Evolutionary conservation across 1,140 invertebrate species (phyloP), one percentile per base, ranked within the genome.

Genomic region (Psix sp.): DNA sequence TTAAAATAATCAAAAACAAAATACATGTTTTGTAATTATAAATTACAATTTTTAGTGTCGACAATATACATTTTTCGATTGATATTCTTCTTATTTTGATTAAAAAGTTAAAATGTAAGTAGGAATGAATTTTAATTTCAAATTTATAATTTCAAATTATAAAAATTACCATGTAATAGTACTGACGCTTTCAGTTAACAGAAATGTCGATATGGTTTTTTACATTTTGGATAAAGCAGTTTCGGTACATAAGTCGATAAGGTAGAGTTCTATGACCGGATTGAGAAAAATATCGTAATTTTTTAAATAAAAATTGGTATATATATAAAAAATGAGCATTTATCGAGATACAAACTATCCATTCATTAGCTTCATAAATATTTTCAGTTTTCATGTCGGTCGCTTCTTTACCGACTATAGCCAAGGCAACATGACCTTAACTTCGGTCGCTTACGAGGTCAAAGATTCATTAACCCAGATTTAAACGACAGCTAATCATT

Each of bases 381-480:
- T 24, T 24, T 24, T 24, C 21, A 24, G 7, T 24, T 24, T 24
- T 24, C 3, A 24, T 24, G 24, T 26, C 26, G 6, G 4, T 33
- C 35, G 14, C 68, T 68, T 20, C 51, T 65, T 82, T 80, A 80
- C 76, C 74, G 72, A 80, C 75, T 5, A 68, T 35, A 65, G 66
- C 39, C 46, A 78, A 78, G 48, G 52, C 43, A 72, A 40, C 35
- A 38, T 40, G 56, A 46, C 45, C 46, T 74, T 65, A 71, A 38
- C 59, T 54, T 40, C 70, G 67, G 43, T 63, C 40, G 67, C 33
- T 54, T 18, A 2, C 20, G 56, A 65, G 39, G 39, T 59, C 45
- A 40, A 52, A 35, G 63, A 75, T 74, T 75, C 63, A 49, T 66
- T 79, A 72, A 13, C 72, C 77, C 60, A 77, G 49, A 81, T 83